Percentiles rank a stretch among this genome's conserved stretches.
Evolutionary conservation across 23 tunicate species (phyloP).

Genomic region (Trididemnum clinides): DNA sequence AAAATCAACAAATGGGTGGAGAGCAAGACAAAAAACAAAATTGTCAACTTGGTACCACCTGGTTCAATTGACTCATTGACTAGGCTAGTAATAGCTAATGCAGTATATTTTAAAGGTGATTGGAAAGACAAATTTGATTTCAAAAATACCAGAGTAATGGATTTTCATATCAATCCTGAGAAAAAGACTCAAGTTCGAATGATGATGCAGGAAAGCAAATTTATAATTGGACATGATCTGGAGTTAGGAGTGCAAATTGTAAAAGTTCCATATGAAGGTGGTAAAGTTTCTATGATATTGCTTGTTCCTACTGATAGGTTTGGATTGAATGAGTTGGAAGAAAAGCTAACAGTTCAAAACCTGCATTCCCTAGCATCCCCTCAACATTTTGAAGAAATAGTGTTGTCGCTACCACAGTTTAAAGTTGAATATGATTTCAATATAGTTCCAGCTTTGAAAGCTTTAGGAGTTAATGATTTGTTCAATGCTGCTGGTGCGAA

Average conservation of each 20-base stretch:
- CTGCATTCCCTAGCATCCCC: background rate
- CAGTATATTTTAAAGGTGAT: constrained; percentile 84
- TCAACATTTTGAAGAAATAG: constrained; percentile 28
- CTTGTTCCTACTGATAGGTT: constrained; percentile 55
- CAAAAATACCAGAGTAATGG: background rate
- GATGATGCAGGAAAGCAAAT: constrained; percentile 56
- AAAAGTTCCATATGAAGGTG: constrained; percentile 68
- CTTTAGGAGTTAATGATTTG: constrained; percentile 34
- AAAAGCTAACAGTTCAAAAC: constrained; percentile 17
- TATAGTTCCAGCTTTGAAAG: constrained; percentile 32
- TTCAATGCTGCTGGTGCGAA: constrained; percentile 48
- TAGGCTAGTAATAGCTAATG: constrained; percentile 66
- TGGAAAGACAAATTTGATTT: constrained; percentile 65
- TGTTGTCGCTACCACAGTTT: constrained; percentile 54
- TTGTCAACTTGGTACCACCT: constrained; percentile 58
- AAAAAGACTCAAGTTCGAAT: constrained; percentile 46
- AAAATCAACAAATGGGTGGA: constrained; percentile 71
- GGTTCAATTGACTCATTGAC: constrained; percentile 44
- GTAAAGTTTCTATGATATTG: constrained; percentile 48
- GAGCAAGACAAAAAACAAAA: constrained; percentile 54
- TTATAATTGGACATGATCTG: constrained; percentile 6
- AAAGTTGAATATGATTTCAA: constrained; percentile 43
- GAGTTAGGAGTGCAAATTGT: constrained; percentile 49
- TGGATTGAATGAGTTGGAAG: constrained; percentile 50
- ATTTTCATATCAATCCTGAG: constrained; percentile 37